Percentiles rank a stretch among this genome's conserved stretches.
phyloP scores from a whole-genome alignment of 1,140 invertebrate species.

The Berghia stephanieae region DNA sequence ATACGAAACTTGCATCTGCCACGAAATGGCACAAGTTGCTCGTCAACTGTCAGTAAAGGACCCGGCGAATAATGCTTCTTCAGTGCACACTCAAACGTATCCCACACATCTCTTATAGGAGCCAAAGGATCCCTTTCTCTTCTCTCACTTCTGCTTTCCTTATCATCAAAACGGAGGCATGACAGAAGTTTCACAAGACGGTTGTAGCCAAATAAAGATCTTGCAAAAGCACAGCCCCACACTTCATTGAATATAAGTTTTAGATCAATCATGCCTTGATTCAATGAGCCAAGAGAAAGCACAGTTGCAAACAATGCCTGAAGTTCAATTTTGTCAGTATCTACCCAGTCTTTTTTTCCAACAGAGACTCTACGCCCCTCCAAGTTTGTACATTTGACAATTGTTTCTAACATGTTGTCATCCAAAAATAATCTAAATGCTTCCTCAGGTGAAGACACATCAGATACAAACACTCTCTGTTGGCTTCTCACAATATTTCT shows the following conservation, averaged over 20 bases:
- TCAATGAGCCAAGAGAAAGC: slow-evolving; percentile 16
- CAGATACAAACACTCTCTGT: no score
- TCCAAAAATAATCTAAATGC: no score
- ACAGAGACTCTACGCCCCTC: no score
- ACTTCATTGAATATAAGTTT: slow-evolving; percentile 17
- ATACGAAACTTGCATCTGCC: slow-evolving; percentile 50
- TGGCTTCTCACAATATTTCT: no score
- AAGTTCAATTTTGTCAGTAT: slow-evolving; percentile 26
- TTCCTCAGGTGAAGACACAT: no score
- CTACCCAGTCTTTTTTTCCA: neutral
- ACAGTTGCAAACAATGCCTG: slow-evolving; percentile 31
- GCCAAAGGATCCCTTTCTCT: slow-evolving; percentile 41
- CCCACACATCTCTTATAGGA: slow-evolving; percentile 44
- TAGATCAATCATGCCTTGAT: neutral
- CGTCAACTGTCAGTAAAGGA: slow-evolving; percentile 47
- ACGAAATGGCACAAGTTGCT: slow-evolving; percentile 51
- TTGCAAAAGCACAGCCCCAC: neutral
- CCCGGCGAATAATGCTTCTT: slow-evolving; percentile 32
- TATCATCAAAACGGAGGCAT: slow-evolving; percentile 46
- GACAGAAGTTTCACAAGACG: slow-evolving; percentile 17
- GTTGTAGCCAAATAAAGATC: neutral
- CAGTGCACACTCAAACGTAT: slow-evolving; percentile 31
- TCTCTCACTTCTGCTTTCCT: slow-evolving; percentile 31
- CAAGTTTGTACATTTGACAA: no score
- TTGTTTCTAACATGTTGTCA: no score